Evolutionary conservation across 2,113 vertebrate genomes (phyloP).

Genomic region (Dicentrarchus labrax): DNA sequence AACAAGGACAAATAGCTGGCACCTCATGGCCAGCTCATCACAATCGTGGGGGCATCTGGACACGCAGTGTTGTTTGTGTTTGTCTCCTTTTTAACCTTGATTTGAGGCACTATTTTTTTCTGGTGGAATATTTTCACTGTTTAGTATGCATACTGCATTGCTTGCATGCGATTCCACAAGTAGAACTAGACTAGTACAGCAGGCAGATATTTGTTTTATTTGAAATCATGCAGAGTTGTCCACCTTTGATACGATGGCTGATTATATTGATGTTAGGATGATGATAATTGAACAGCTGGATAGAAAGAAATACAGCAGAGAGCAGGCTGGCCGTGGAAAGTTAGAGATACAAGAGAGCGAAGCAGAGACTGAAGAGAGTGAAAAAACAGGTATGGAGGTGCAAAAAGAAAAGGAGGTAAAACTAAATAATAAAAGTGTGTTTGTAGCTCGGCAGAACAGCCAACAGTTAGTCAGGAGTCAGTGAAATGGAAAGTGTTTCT

Average conservation of each 20-base stretch:
- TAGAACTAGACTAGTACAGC: not conserved
- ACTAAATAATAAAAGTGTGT: constrained; percentile 35
- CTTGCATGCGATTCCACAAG: not conserved
- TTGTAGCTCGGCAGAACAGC: not conserved
- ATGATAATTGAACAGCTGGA: not conserved
- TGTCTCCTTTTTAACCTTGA: constrained; percentile 70
- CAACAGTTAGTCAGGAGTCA: constrained; percentile 22
- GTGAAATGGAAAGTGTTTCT: constrained; percentile 18
- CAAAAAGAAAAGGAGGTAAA: not conserved
- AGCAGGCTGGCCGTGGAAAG: not conserved
- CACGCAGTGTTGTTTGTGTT: constrained; percentile 57
- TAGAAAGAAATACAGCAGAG: not conserved
- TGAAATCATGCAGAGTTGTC: not conserved
- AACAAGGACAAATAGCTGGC: constrained; percentile 70
- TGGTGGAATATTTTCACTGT: constrained; percentile 27
- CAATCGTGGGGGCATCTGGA: constrained; percentile 49
- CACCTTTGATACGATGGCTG: not conserved
- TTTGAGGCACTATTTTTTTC: constrained; percentile 45
- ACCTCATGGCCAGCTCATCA: constrained; percentile 53
- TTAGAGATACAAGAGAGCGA: not conserved
- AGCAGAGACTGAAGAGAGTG: not conserved
- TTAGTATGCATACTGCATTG: constrained; percentile 32
- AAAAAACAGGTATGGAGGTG: not conserved
- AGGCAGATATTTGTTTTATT: not conserved
- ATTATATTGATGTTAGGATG: not conserved